Percentiles rank a stretch among this genome's conserved stretches.
Conservation (phyloP, 2,888 invertebrate genomes). For the Endotricha flammealis region DNA sequence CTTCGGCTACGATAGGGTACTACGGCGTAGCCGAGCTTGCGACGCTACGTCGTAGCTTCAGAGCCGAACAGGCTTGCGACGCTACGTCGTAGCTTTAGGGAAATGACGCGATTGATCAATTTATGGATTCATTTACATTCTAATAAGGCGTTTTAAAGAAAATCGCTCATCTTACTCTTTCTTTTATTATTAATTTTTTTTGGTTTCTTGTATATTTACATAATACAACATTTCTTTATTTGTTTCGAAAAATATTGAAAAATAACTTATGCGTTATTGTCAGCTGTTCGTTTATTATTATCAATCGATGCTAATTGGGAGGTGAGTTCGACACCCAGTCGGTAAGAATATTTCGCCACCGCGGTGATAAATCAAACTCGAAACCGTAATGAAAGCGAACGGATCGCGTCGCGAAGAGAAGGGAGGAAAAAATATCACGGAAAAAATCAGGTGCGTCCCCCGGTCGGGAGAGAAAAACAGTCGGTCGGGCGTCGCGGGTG, state of each 20-base stretch:
- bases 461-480: slow-evolving; percentile 75
- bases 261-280: slow-evolving; percentile 20
- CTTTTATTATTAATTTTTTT: slow-evolving; percentile 1
- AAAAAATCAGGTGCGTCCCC: slow-evolving; percentile 79
- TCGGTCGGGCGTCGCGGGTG: slow-evolving; percentile 53
- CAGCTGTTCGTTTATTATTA: slow-evolving; percentile 39
- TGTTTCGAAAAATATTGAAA: background rate
- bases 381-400: slow-evolving; percentile 79
- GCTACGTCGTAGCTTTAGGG: slow-evolving; percentile 27
- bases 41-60: slow-evolving; percentile 40
- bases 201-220: background rate
- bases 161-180: background rate
- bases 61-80: slow-evolving; percentile 26
- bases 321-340: slow-evolving; percentile 70
- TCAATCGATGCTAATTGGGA: slow-evolving; percentile 73
- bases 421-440: slow-evolving; percentile 78
- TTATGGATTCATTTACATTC: slow-evolving; percentile 13
- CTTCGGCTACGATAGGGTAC: slow-evolving; percentile 25
- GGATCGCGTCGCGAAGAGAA: slow-evolving; percentile 77
- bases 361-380: slow-evolving; percentile 79
- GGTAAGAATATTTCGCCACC: slow-evolving; percentile 72
- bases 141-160: slow-evolving; percentile 7
- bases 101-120: slow-evolving; percentile 15
- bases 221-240: background rate
- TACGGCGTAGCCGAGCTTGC: slow-evolving; percentile 54